Base-by-base conservation (phyloP, 2,113 vertebrate species). In the Muntiacus reevesi region DNA sequence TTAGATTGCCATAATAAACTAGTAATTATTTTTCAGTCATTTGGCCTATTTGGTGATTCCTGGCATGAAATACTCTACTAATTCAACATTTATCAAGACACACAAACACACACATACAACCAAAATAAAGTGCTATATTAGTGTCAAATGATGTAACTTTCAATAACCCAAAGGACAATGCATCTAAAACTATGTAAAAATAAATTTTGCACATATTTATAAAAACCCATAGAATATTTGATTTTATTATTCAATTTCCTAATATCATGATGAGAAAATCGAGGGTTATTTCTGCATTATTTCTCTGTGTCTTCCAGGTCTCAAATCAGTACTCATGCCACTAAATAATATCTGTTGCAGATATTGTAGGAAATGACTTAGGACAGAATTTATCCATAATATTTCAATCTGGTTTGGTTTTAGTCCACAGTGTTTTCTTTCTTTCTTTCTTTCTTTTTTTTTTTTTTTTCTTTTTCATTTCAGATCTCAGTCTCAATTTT, bases 11-110 rank as follows among this genome's bases (percentile, higher is more conserved):
- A 82, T 93, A 91, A 87, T 87, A 96, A 30, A 91, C 54, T 81
- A 62, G 47, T 89, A 93, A 96, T 93, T 95, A 94, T 96, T 98
- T 97, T 97, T 89, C 55, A 86, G 60, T 97, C 93, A 79, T 1
- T 95, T 87, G 83, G 54, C 60, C 33, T 94, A 36, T 91, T 96
- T 95, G 57, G 89, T 97, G 54, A 94, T 97, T 96, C 59, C 57
- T 86, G 17, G 50, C 89, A 97, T 89, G 54, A 91, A 67, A 91
- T 33, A 64, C 43, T 97, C 17, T 25, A 45, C 23, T 57, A 14
- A 15, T 6, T 55, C 14, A 28, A 95, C 12, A 62, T 87, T 95
- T 90, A 59, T 74, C 19, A 40, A 83, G 5, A 60, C 8, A 40
- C 1, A 62, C 15, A 43, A 3, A 62, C n/a, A 50, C 13, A 16